These are phyloP conservation scores for Epirrita christyi DNA, from an alignment of 2,888 invertebrate species.

Conservation along the genomic window DNA sequence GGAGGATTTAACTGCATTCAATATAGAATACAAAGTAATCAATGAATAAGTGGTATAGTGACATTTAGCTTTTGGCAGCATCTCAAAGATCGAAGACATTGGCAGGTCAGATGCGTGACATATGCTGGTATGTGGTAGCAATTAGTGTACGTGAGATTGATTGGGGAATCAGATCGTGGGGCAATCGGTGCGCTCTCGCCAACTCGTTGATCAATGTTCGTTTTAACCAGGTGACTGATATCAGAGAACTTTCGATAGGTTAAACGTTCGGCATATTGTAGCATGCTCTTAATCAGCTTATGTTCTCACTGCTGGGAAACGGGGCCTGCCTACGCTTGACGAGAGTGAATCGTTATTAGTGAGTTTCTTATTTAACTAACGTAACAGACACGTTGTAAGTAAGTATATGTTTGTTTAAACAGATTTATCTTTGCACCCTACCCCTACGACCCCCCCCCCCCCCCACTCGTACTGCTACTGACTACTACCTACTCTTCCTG, in stretches of 20 bases:
- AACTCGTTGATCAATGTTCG: constrained; percentile 19
- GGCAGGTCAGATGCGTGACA: constrained; percentile 44
- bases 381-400: no score
- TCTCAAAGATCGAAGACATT: constrained; percentile 53
- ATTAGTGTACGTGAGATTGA: constrained; percentile 35
- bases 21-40: no score
- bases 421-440: no score
- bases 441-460: no score
- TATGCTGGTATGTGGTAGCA: constrained; percentile 29
- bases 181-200: constrained; percentile 27
- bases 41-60: constrained; percentile 10
- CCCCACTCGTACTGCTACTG: no score
- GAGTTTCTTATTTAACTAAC: no score
- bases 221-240: background rate
- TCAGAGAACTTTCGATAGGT: constrained; percentile 13
- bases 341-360: no score
- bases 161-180: constrained; percentile 24
- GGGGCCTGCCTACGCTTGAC: no score
- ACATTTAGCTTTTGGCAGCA: constrained; percentile 52
- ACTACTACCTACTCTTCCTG: no score
- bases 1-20: no score
- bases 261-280: constrained; percentile 13
- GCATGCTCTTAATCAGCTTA: background rate
- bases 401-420: no score
- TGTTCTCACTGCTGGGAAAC: no score